Evolutionary conservation across 1,140 invertebrate genomes (phyloP).

Genomic region (Drosophila pandora): DNA sequence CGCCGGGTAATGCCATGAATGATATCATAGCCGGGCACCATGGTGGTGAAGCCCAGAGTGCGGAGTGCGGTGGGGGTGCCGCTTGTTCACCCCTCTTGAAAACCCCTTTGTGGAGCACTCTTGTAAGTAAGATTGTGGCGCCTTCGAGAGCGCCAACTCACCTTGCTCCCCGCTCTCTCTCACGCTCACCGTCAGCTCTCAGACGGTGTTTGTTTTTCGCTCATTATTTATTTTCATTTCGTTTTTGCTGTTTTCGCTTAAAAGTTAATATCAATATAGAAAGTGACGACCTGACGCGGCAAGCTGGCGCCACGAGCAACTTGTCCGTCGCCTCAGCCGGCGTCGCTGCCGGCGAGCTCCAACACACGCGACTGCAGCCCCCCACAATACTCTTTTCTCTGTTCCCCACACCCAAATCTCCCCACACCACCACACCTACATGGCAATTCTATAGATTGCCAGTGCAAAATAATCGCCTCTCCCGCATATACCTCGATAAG

Average conservation of each 20-base stretch:
- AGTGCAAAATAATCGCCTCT: slow-evolving; percentile 18
- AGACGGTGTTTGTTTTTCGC: slow-evolving; percentile 73
- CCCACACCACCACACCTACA: slow-evolving; percentile 33
- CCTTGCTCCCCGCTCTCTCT: slow-evolving; percentile 27
- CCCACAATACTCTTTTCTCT: slow-evolving; percentile 14
- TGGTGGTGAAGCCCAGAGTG: slow-evolving; percentile 9
- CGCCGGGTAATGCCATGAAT: slow-evolving; percentile 55
- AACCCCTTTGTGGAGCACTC: slow-evolving; percentile 51
- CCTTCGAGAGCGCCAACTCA: slow-evolving; percentile 48
- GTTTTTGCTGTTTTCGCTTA: slow-evolving; percentile 82
- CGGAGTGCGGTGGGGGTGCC: neutral
- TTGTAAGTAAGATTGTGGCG: slow-evolving; percentile 69
- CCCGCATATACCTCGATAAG: neutral
- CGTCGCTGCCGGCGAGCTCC: slow-evolving; percentile 49
- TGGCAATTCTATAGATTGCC: neutral
- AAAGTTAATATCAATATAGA: slow-evolving; percentile 82
- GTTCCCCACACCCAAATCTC: slow-evolving; percentile 3
- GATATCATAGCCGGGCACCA: slow-evolving; percentile 61
- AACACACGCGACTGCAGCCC: slow-evolving; percentile 52
- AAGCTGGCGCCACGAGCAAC: slow-evolving; percentile 73
- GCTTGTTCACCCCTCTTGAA: slow-evolving; percentile 4
- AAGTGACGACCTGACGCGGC: slow-evolving; percentile 81
- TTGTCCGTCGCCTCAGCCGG: slow-evolving; percentile 30
- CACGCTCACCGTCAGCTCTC: slow-evolving; percentile 12
- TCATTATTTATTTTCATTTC: slow-evolving; percentile 81